Evolutionary conservation across 1,140 invertebrate genomes (phyloP).

Genomic region (Drosophila nikananu): DNA sequence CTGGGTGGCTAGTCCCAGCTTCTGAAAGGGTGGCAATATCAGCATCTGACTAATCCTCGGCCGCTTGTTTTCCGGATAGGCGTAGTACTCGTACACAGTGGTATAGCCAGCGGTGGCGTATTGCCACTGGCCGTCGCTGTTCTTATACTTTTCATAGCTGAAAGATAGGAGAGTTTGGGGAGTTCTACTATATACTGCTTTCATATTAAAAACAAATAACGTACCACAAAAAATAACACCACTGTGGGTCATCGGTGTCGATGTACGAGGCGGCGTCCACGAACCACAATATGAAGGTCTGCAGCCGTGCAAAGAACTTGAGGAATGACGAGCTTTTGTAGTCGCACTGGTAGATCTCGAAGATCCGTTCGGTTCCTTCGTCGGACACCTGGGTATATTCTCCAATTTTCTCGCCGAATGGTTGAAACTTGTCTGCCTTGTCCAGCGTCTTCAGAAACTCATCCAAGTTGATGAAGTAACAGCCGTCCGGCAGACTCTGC

Average conservation of each 20-base stretch:
- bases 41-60: slow-evolving; percentile 97
- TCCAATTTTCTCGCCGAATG: slow-evolving; percentile 86
- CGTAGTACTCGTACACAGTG: slow-evolving; percentile 97
- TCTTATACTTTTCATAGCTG: slow-evolving; percentile 93
- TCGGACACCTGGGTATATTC: slow-evolving; percentile 83
- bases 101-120: slow-evolving; percentile 95
- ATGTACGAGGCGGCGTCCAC: slow-evolving; percentile 97
- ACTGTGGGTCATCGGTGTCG: slow-evolving; percentile 96
- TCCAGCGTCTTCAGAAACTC: slow-evolving; percentile 82
- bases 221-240: slow-evolving; percentile 97
- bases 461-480: slow-evolving; percentile 83
- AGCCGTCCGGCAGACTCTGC: slow-evolving; percentile 86
- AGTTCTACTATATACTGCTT: neutral
- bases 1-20: slow-evolving; percentile 92
- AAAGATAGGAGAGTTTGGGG: neutral
- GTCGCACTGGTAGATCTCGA: slow-evolving; percentile 93
- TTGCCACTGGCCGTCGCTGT: slow-evolving; percentile 87
- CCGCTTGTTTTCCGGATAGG: slow-evolving; percentile 94
- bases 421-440: slow-evolving; percentile 82
- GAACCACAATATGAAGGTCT: slow-evolving; percentile 97
- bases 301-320: slow-evolving; percentile 93
- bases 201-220: slow-evolving; percentile 62
- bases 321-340: slow-evolving; percentile 90
- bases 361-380: slow-evolving; percentile 87
- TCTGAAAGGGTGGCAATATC: slow-evolving; percentile 95